Conservation (phyloP, 2,113 vertebrate species). For the Diadophis punctatus region DNA sequence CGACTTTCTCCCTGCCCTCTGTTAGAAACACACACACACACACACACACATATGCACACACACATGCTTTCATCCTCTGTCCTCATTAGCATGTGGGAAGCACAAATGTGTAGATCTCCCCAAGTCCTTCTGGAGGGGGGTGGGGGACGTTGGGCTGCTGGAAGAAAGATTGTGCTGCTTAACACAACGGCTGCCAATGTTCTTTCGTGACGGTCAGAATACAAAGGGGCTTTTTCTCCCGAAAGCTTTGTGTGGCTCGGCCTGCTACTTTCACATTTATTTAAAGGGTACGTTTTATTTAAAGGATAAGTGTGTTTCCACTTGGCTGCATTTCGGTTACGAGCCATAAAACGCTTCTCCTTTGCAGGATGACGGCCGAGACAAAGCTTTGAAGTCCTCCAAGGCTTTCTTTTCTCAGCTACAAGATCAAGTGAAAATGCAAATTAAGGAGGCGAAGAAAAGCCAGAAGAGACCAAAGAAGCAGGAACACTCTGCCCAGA, state of each 20-base stretch:
- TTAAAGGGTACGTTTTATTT: too few species aligned
- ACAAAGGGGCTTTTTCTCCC: background rate
- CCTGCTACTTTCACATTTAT: too few species aligned
- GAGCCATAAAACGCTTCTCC: background rate
- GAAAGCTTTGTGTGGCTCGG: background rate
- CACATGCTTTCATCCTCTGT: background rate
- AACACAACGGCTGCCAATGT: background rate
- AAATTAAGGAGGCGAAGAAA: conserved; percentile 81
- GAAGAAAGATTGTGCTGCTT: background rate
- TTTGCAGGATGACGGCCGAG: conserved; percentile 89
- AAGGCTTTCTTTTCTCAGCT: conserved; percentile 93
- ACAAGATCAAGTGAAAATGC: conserved; percentile 93
- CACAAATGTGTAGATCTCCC: background rate
- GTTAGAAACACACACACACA: background rate
- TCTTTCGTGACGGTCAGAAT: background rate
- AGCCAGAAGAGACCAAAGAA: conserved; percentile 77
- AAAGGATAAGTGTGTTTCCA: background rate
- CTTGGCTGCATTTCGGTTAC: background rate
- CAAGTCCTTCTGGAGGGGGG: background rate
- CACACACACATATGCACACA: background rate
- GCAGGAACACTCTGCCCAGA: conserved; percentile 79
- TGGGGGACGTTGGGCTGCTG: background rate
- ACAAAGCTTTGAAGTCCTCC: conserved; percentile 89
- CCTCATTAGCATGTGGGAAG: background rate
- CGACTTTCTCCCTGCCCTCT: background rate